Conservation (phyloP, 53 echinoderm and acorn worm species). For the Holothuria leucospilota region DNA sequence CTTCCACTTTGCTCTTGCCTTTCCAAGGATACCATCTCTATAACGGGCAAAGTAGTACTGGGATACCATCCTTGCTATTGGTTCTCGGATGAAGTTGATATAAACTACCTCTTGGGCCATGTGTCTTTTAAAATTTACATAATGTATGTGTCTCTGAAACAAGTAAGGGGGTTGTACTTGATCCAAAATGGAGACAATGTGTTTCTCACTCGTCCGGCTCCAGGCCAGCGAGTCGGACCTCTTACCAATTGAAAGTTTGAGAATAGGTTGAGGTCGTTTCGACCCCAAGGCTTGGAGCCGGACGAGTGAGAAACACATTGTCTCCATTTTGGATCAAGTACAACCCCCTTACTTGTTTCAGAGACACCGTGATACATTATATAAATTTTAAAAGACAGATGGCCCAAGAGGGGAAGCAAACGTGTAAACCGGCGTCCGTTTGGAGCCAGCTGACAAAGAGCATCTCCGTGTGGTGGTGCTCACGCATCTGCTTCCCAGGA, state of each 20-base stretch:
- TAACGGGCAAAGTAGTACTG: slow-evolving; percentile 90
- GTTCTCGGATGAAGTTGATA: slow-evolving; percentile 96
- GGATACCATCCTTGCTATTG: slow-evolving; percentile 78
- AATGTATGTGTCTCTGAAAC: slow-evolving; percentile 83
- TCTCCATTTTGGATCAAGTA: slow-evolving; percentile 50
- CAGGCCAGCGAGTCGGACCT: too few relatives aligned
- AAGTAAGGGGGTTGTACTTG: slow-evolving; percentile 72
- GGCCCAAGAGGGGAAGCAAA: slow-evolving; percentile 29
- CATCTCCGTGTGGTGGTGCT: too few relatives aligned
- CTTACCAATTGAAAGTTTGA: too few relatives aligned
- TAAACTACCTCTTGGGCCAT: slow-evolving; percentile 54
- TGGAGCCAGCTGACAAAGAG: too few relatives aligned
- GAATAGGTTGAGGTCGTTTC: too few relatives aligned
- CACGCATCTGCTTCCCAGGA: too few relatives aligned
- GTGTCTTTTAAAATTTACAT: slow-evolving; percentile 70
- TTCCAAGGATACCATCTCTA: slow-evolving; percentile 74
- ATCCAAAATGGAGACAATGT: slow-evolving; percentile 60
- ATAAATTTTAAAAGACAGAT: slow-evolving; percentile 69
- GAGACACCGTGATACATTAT: slow-evolving; percentile 80
- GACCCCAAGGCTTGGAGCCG: too few relatives aligned
- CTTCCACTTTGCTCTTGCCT: slow-evolving; percentile 20
- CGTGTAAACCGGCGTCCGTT: too few relatives aligned
- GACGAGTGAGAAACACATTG: slow-evolving; percentile 68
- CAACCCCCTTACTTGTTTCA: slow-evolving; percentile 81
- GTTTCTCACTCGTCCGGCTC: too few relatives aligned